Evolutionary conservation across 2,113 vertebrate genomes (phyloP), one percentile per base, ranked within the genome.

Genomic region (Otis tarda): DNA sequence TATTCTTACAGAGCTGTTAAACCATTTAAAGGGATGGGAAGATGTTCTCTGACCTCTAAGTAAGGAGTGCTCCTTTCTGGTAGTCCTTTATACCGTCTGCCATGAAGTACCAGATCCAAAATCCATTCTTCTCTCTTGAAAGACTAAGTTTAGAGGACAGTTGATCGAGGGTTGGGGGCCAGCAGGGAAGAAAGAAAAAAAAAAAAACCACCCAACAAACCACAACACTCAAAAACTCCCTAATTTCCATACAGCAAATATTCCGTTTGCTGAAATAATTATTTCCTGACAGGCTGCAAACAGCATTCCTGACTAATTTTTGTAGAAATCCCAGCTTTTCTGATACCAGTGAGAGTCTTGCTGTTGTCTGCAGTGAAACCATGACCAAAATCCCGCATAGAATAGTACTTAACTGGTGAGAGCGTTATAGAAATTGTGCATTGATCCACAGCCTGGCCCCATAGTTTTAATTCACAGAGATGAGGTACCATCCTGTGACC

Each of bases 1-100:
- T 94, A 79, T 94, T 83, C 53, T 76, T 77, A 37, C 57, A 28
- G 71, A 93, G 76, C 75, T 87, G 70, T 76, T 88, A 87, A 93
- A 24, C 47, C 35, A 13, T 52, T 70, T 84, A 70, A 97, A 81
- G 39, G 61, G 23, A 71, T 71, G 31, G 28, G 27, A 71, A 71
- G 37, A 18, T 71, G 69, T 93, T 37, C 59, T 88, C 56, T 92
- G 86, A 91, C 83, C 69, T 90, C 79, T 63, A 33, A 83, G 55
- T 20, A 39, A 67, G 69, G 30, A 76, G 31, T 53, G 69, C 9
- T 84, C 45, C 53, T 87, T 68, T 81, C 76, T 96, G 28, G 13
- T 75, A 61, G 73, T 55, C 22, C 21, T 52, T 83, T 70, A 13
- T 50, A 55, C 83, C 43, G 25, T 59, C 69, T 82, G 77, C 69